Base-by-base conservation (phyloP, 1,140 invertebrate genomes). In the Ceratosolen solmsi region DNA sequence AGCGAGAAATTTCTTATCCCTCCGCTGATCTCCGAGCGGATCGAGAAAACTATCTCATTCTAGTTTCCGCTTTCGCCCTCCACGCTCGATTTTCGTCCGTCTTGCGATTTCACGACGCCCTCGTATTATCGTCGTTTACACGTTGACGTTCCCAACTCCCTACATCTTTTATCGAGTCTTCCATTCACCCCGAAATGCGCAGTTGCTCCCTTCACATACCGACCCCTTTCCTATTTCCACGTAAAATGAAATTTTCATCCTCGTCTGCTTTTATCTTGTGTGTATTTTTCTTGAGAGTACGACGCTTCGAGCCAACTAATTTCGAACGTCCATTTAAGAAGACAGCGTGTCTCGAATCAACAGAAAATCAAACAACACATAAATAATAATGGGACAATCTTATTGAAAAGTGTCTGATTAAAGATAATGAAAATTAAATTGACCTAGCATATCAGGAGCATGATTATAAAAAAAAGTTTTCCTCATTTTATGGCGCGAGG, bases 41-140 rank as follows among this genome's bases (percentile, higher is more conserved):
- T 49, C 70, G 70, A n/a, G 70, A 51, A 72, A 72, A 51, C 41
- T 72, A 72, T 72, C 70, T 72, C 38, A 51, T 72, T 72, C n/a
- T 15, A 11, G 65, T 7, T 13, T 68, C 36, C 20, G 1, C 36
- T 30, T n/a, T 17, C n/a, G 38, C 41, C 41, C 13, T 46, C 41
- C 41, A 46, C 41, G 7, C 41, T 8, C 27, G 36, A 70, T 46
- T 46, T 46, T 70, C 65, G n/a, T 4, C 2, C 20, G 20, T 25
- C n/a, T 25, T 1, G 9, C 51, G 2, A 22, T 2, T 54, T 9
- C 20, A 30, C 25, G 58, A 30, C 30, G 65, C 30, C 30, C 27
- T 27, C 30, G 72, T 74, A 56, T 56, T 74, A 74, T 74, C 75
- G 38, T 0, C 74, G 27, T 33, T 74, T 74, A 74, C 22, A 74